Evolutionary conservation across 30 jellyfish, hydroid and myxozoan genomes (phyloP).

Genomic region (Haliclystus octoradiatus): DNA sequence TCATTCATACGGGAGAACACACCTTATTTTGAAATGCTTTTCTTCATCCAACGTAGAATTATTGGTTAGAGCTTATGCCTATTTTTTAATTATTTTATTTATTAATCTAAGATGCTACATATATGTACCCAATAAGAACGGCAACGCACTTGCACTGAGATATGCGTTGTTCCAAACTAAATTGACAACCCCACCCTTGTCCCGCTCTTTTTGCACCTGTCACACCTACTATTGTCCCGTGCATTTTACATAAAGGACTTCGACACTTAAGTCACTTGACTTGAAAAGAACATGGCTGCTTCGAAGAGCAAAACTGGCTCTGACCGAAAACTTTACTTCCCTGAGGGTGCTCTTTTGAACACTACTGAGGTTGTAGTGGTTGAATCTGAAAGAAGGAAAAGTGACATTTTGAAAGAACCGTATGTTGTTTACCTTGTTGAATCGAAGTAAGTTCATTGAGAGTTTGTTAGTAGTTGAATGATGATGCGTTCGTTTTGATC

Average conservation of each 20-base stretch:
- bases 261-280: background rate
- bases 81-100: too few relatives aligned
- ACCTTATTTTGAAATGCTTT: too few relatives aligned
- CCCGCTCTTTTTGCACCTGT: too few relatives aligned
- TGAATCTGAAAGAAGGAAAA: constrained; percentile 92
- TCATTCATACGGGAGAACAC: too few relatives aligned
- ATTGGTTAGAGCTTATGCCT: too few relatives aligned
- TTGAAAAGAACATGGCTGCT: background rate
- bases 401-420: constrained; percentile 89
- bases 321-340: constrained; percentile 54
- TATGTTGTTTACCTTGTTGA: constrained; percentile 91
- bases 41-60: too few relatives aligned
- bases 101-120: too few relatives aligned
- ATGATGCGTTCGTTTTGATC: background rate
- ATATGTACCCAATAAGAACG: too few relatives aligned
- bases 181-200: too few relatives aligned
- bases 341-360: constrained; percentile 93
- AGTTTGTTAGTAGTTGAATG: background rate
- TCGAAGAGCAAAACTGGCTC: constrained; percentile 26
- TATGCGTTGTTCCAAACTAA: too few relatives aligned
- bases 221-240: too few relatives aligned
- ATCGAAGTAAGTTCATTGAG: constrained; percentile 43
- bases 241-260: background rate
- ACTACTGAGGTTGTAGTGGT: constrained; percentile 95
- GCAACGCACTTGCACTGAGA: too few relatives aligned